Evolutionary conservation across 2,888 invertebrate species (phyloP).

Genomic region (Drosophila infuscata): DNA sequence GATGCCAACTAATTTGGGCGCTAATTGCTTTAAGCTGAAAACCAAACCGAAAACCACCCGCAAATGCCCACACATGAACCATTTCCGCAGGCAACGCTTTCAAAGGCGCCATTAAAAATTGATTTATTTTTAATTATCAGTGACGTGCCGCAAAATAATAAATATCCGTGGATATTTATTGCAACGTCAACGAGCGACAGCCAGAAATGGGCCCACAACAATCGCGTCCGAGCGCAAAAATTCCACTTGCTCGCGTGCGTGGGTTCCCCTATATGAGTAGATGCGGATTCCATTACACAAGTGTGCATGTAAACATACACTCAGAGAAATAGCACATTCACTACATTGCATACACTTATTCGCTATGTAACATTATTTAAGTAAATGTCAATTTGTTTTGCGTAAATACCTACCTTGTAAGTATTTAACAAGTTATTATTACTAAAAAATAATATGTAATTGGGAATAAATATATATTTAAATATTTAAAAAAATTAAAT

Average conservation of each 20-base stretch:
- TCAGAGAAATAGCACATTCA: not conserved
- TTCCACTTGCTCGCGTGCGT: conserved; percentile 44
- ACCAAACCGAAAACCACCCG: conserved; percentile 17
- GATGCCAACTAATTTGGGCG: conserved; percentile 64
- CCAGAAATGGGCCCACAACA: conserved; percentile 51
- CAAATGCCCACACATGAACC: conserved; percentile 17
- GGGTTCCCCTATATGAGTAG: conserved; percentile 22
- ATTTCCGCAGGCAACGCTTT: conserved; percentile 26
- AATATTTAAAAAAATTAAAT: no score
- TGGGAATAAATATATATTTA: no score
- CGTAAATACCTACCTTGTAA: no score
- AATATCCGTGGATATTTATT: conserved; percentile 81
- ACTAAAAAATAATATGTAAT: no score
- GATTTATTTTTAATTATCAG: conserved; percentile 83
- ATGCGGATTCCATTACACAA: conserved; percentile 3
- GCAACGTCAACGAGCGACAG: conserved; percentile 73
- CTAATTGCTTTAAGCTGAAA: conserved; percentile 66
- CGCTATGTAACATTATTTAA: not conserved
- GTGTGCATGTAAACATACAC: conserved; percentile 4
- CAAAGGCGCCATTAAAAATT: conserved; percentile 74
- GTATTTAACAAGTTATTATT: no score
- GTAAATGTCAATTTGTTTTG: no score
- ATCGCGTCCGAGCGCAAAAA: conserved; percentile 40
- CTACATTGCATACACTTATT: not conserved
- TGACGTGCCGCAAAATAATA: conserved; percentile 82